Base-by-base conservation (phyloP, 2,888 invertebrate species). In the Iphiclides podalirius region DNA sequence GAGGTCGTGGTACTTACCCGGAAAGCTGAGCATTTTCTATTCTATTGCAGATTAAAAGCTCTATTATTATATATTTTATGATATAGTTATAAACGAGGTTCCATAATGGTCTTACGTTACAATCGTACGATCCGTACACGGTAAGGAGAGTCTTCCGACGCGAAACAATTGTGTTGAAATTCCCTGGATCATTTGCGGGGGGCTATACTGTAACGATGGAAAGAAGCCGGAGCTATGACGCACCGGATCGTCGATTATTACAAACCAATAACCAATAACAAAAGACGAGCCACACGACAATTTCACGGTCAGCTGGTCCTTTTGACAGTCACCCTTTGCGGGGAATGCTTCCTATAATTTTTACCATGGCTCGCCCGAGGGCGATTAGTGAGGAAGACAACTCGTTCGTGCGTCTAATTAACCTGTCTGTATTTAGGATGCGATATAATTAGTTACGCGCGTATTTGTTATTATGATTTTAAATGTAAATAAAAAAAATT, bases 371-470 rank as follows among this genome's bases (percentile, higher is more conserved):
- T 43, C 49, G 50, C 50, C 40, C 20, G 34, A 12, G 68, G 31
- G 73, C 75, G 75, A 78, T 79, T 79, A 79, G 67, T 75, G 75
- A 53, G 60, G 53, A 63, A 58, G 75, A 75, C 75, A 73, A 72
- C 62, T 63, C 66, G 58, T 67, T 70, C 70, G 75, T 68, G 73
- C 73, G 70, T 59, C 47, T 72, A 78, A 80, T 77, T 75, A 72
- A 49, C 48, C 42, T 49, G 43, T 33, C 48, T 26, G 12, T 15
- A 47, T 41, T 31, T 20, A 20, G 31, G 33, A 38, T 34, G 33
- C n/a, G 4, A 15, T 16, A 12, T 48, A 33, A 48, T 48, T 43
- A 48, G 15, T 23, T 4, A 20, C 36, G 28, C 23, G 33, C 23
- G 15, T 43, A 33, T 26, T 35, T 47, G 4, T 20, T 20, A 20